Base-by-base conservation (phyloP, 2,888 invertebrate genomes). In the Tetragnatha montana region DNA sequence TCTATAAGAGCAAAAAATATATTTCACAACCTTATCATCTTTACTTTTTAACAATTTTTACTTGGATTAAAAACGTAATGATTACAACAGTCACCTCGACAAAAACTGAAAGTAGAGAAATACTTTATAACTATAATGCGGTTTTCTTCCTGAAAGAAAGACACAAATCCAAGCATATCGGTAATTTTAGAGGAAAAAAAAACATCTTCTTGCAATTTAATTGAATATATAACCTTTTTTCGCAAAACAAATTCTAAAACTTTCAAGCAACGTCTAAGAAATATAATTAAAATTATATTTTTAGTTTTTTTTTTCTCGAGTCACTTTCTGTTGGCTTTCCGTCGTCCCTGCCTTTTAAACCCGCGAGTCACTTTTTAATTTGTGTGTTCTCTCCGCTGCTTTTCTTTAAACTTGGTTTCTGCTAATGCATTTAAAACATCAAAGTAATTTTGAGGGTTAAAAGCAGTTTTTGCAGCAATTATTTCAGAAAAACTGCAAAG, bases 391-490 rank as follows among this genome's bases (percentile, higher is more conserved):
- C 12, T 8, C 14, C 35, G 8, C 50, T n/a, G n/a, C n/a, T n/a
- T 82, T 74, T 14, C 51, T 50, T 74, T 22, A 82, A 50, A n/a
- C 47, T 68, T 17, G 22, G 21, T 60, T 60, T 22, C 14, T 60
- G 17, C 51, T 82, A 82, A 82, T 82, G 73, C 22, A 82, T 82
- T 82, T 82, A 74, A 74, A 60, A 82, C 74, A 74, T 82, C 82
- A 82, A 82, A 82, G 82, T 21, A 60, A 74, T 60, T 82, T 82
- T 14, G 14, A 60, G n/a, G 51, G n/a, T 19, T 60, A 73, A 74
- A 74, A 74, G 74, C n/a, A 74, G 60, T n/a, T 74, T 82, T 82
- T 82, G 10, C n/a, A 17, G n/a, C 60, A 74, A 60, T 74, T 74
- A 74, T 51, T 74, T 60, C 71, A 73, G 60, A 60, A 60, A 60